Base-by-base conservation (phyloP, 2,888 invertebrate species). In the Agrochola macilenta region DNA sequence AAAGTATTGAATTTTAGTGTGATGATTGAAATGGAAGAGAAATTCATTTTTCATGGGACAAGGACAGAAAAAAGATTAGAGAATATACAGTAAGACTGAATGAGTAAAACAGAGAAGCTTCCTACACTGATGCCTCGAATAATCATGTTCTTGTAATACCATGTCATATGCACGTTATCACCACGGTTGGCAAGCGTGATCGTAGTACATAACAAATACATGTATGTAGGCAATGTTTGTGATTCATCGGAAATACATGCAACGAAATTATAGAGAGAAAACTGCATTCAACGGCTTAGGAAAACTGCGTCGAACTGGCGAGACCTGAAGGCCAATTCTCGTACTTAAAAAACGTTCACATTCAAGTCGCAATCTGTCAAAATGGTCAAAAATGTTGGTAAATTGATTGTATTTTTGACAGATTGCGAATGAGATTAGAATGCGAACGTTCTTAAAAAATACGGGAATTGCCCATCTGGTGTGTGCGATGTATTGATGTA, bases 141-240 rank as follows among this genome's bases (percentile, higher is more conserved):
- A 8, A n/a, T 69, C 20, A 43, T 70, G 23, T 14, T 43, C 26
- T 26, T 52, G 17, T 39, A 58, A 30, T 26, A 64, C 43, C 78
- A 83, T 69, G 71, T 43, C n/a, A 43, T 64, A 26, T 0, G 3
- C 83, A 83, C 64, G 64, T 35, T 60, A 72, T 72, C n/a, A 54
- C 17, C 80, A 81, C 83, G 83, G 14, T 65, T 78, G 83, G 72
- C 72, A 65, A 78, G 54, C 83, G 39, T 83, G 83, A 65, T 20
- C 66, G 17, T 12, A 39, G 61, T 46, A 11, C 66, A 71, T 57
- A 72, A 78, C 69, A 80, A n/a, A 39, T 17, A 66, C 17, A 52
- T 43, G 12, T 82, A 61, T 58, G 14, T 63, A 39, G 64, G 57
- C 54, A 69, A 49, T 78, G 57, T 52, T n/a, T 14, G 63, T 81